These are phyloP conservation scores for Cephalopachus bancanus DNA, from an alignment of 2,797 vertebrate species.

Conservation along the genomic window DNA sequence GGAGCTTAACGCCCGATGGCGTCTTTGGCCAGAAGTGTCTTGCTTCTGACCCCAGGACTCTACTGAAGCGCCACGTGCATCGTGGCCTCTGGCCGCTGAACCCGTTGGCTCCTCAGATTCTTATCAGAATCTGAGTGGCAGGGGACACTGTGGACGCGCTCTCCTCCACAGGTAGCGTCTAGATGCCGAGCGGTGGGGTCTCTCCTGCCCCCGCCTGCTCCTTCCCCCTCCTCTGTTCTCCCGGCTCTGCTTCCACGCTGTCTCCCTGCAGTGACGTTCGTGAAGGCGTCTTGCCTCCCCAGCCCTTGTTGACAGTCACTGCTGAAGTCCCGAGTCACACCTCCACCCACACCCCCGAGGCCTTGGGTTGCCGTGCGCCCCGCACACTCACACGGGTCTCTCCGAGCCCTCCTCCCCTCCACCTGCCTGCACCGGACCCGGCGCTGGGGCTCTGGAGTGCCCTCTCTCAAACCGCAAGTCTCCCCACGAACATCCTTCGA, in stretches of 20 bases:
- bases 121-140: background rate
- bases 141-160: background rate
- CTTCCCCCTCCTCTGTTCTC: background rate
- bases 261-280: too few relatives aligned
- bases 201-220: too few relatives aligned
- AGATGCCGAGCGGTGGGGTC: too few relatives aligned
- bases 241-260: background rate
- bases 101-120: background rate
- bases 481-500: background rate
- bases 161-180: background rate
- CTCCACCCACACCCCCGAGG: too few relatives aligned
- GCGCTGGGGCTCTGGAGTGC: background rate
- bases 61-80: background rate
- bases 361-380: too few relatives aligned
- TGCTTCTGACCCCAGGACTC: background rate
- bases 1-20: background rate
- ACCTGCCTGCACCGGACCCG: background rate
- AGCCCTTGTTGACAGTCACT: background rate
- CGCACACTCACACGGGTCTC: too few relatives aligned
- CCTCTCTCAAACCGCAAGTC: conserved; percentile 8
- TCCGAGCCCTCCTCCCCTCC: background rate
- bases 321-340: background rate
- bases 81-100: background rate
- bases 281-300: background rate
- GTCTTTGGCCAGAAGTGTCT: background rate